A percentile compares a stretch with the other conserved stretches of the same genome.
Evolutionary conservation across 1,140 invertebrate species (phyloP).

Genomic region (Trichonephila inaurata): DNA sequence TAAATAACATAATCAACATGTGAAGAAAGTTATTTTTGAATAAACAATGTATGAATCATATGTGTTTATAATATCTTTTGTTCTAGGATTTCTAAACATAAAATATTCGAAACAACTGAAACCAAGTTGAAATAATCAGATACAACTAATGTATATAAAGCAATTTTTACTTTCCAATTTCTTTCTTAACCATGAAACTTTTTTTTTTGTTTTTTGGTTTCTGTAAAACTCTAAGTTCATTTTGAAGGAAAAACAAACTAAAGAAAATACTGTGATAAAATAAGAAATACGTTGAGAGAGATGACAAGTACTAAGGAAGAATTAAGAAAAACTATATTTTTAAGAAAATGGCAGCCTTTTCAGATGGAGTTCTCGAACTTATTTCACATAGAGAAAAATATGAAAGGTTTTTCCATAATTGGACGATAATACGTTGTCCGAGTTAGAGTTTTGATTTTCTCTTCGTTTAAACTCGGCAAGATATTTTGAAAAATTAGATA

Average conservation of each 20-base stretch:
- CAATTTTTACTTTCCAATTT: too few relatives aligned
- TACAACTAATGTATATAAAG: too few relatives aligned
- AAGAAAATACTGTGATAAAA: neutral
- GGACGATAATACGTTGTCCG: conserved; percentile 40
- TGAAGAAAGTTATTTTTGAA: too few relatives aligned
- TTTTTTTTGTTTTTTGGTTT: neutral
- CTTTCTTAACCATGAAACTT: neutral
- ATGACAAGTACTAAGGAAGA: neutral
- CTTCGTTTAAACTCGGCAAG: conserved; percentile 27
- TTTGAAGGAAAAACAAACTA: conserved; percentile 9
- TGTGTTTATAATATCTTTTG: too few relatives aligned
- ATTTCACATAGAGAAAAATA: neutral
- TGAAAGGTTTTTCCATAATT: conserved; percentile 40
- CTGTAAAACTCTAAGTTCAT: neutral
- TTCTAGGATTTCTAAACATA: too few relatives aligned
- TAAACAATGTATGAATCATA: too few relatives aligned
- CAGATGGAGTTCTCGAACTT: neutral
- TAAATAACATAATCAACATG: too few relatives aligned
- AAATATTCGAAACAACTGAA: too few relatives aligned
- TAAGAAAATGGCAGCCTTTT: neutral
- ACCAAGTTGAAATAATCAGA: too few relatives aligned
- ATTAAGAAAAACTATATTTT: neutral
- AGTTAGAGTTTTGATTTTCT: neutral
- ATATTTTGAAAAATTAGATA: conserved; percentile 45
- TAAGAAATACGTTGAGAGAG: neutral